These are phyloP conservation scores for Diadegma fenestrale DNA, from an alignment of 2,888 invertebrate species.

Conservation along the genomic window DNA sequence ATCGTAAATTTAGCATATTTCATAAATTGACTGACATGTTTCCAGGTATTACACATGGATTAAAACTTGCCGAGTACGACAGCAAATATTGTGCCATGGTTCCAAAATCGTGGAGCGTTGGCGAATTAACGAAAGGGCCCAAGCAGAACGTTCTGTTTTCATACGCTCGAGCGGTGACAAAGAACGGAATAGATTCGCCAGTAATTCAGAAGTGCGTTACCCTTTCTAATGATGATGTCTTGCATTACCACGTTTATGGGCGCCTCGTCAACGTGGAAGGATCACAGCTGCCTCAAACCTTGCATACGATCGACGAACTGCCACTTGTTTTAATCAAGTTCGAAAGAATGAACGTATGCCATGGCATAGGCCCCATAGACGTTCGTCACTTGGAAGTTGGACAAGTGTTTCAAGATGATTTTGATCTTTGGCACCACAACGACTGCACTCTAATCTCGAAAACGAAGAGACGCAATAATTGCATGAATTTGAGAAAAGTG, in stretches of 20 bases:
- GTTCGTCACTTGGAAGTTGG: too few relatives aligned
- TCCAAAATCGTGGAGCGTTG: slow-evolving; percentile 52
- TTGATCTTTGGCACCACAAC: too few relatives aligned
- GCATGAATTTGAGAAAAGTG: too few relatives aligned
- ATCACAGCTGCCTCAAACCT: slow-evolving; percentile 5
- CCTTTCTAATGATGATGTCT: slow-evolving; percentile 11
- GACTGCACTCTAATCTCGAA: too few relatives aligned
- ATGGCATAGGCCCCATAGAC: too few relatives aligned
- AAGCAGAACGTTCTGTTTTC: slow-evolving; percentile 34
- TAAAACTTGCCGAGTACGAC: neutral
- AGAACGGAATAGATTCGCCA: slow-evolving; percentile 26
- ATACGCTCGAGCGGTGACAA: slow-evolving; percentile 20
- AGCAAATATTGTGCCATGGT: slow-evolving; percentile 7
- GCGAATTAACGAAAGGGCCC: slow-evolving; percentile 31
- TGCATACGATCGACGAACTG: too few relatives aligned
- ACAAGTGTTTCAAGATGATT: too few relatives aligned
- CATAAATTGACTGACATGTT: neutral
- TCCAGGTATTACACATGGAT: neutral
- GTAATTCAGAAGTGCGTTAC: slow-evolving; percentile 41
- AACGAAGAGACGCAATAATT: too few relatives aligned
- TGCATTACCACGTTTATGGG: slow-evolving; percentile 46
- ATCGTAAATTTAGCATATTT: too few relatives aligned
- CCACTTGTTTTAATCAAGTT: too few relatives aligned
- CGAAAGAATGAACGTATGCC: too few relatives aligned
- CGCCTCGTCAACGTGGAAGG: slow-evolving; percentile 9